Percentiles rank a stretch among this genome's conserved stretches.
Conservation (phyloP, 2,888 invertebrate species). For the Hydroisotoma schaefferi region DNA sequence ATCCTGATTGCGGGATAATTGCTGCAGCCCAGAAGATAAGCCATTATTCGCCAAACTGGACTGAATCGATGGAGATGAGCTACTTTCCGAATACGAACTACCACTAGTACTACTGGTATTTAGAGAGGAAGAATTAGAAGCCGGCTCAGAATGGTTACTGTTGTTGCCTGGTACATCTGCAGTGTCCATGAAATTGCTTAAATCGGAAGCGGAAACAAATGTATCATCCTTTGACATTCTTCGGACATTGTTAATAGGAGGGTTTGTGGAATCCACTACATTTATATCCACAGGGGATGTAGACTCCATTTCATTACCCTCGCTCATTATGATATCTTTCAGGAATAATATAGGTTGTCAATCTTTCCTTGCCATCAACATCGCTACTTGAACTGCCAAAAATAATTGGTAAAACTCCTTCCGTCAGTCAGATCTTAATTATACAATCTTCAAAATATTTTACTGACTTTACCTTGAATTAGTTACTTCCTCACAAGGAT, state of each 20-base stretch:
- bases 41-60: not conserved
- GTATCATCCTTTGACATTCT: not conserved
- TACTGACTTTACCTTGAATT: too few relatives aligned
- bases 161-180: too few relatives aligned
- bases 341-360: not conserved
- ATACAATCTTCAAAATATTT: too few relatives aligned
- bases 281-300: not conserved
- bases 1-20: not conserved
- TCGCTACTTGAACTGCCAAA: too few relatives aligned
- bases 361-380: too few relatives aligned
- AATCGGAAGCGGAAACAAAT: slow-evolving; percentile 5
- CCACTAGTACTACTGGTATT: not conserved
- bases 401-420: too few relatives aligned
- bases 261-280: not conserved
- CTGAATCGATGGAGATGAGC: not conserved
- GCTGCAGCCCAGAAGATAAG: not conserved
- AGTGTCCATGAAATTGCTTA: not conserved
- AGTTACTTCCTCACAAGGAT: too few relatives aligned
- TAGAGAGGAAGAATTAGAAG: slow-evolving; percentile 1
- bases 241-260: not conserved
- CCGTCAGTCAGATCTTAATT: too few relatives aligned
- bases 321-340: not conserved
- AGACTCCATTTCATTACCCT: not conserved
- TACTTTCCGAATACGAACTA: not conserved
- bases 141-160: not conserved